Conservation (phyloP, 2,113 vertebrate genomes). For the Hemiscyllium ocellatum region DNA sequence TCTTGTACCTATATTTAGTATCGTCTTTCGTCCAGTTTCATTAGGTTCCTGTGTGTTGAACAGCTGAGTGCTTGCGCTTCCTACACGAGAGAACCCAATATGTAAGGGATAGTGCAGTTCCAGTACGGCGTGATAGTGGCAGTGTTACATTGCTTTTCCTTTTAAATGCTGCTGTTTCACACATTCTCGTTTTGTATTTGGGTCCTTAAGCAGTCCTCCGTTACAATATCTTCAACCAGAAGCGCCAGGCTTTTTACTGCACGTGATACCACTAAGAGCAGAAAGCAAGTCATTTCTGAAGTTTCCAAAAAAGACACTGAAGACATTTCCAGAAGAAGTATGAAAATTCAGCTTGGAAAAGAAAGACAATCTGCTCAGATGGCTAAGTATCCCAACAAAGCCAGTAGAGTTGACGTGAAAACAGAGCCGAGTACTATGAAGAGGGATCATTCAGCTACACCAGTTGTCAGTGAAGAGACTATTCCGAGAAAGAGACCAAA, state of each 20-base stretch:
- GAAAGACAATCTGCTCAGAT: background rate
- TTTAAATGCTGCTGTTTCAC: background rate
- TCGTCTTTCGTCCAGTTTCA: background rate
- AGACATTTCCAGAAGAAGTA: background rate
- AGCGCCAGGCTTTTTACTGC: background rate
- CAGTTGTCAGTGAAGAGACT: background rate
- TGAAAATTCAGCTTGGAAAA: background rate
- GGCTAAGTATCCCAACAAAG: background rate
- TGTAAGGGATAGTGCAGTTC: background rate
- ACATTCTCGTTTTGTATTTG: background rate
- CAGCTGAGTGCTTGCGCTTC: background rate
- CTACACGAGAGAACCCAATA: background rate
- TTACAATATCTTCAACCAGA: background rate
- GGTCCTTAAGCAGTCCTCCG: background rate
- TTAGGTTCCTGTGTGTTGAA: background rate
- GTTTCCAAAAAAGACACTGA: background rate
- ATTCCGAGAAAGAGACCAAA: conserved; percentile 18
- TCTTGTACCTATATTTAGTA: background rate
- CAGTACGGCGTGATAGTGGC: background rate
- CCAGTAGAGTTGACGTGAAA: background rate
- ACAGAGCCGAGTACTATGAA: background rate
- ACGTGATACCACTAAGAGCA: background rate
- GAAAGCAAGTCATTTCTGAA: background rate
- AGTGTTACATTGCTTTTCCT: background rate
- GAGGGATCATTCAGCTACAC: background rate